These are phyloP conservation scores for Loriculus beryllinus DNA, from an alignment of 2,797 vertebrate species.

Conservation along the genomic window DNA sequence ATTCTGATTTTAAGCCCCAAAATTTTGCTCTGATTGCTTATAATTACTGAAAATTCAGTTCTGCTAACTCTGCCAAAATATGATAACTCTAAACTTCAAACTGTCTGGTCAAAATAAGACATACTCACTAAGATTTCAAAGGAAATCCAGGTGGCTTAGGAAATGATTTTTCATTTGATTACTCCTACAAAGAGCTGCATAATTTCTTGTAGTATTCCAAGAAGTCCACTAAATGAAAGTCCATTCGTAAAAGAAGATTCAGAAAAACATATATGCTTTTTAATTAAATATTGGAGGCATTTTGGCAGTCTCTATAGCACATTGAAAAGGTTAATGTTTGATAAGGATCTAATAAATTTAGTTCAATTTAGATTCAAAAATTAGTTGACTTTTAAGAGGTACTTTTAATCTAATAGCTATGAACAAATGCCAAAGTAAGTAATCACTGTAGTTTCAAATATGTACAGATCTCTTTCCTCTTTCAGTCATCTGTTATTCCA, in stretches of 20 bases:
- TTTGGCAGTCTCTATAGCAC: neutral
- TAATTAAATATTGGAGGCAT: neutral
- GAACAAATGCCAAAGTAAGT: slow-evolving; percentile 4
- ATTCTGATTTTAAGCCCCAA: neutral
- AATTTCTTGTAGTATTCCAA: neutral
- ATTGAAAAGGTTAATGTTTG: neutral
- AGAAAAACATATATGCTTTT: neutral
- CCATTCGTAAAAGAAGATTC: neutral
- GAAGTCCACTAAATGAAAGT: neutral
- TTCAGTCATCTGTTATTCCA: slow-evolving; percentile 13
- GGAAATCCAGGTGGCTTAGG: neutral
- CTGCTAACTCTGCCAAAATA: neutral
- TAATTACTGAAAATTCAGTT: neutral
- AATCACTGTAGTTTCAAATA: slow-evolving; percentile 5
- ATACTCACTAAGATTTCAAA: neutral
- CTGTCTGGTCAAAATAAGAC: neutral
- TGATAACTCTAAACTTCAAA: neutral
- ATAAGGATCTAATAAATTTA: slow-evolving; percentile 15
- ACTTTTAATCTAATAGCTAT: slow-evolving; percentile 6
- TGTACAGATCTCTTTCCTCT: slow-evolving; percentile 28
- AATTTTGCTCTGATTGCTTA: neutral
- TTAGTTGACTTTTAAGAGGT: neutral
- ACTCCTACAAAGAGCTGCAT: neutral
- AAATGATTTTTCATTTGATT: neutral
- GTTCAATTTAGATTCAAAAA: neutral